Base-by-base conservation (phyloP, 2,113 vertebrate species). In the Microtus richardsoni region DNA sequence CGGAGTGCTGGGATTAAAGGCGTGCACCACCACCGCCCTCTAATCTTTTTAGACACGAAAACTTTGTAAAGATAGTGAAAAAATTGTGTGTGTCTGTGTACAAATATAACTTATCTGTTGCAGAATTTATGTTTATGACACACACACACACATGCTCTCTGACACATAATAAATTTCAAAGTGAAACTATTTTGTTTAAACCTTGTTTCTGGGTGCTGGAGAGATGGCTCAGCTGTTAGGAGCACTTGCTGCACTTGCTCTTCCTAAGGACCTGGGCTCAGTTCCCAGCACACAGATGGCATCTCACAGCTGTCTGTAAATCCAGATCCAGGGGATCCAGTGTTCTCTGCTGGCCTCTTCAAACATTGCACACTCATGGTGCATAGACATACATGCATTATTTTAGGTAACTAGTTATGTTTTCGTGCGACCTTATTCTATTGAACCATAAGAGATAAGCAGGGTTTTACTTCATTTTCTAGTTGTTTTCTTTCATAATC, bases 161-260 rank as follows among this genome's bases (percentile, higher is more conserved):
- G 58, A 58, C 24, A 93, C 39, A 3, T n/a, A 77, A 60, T 41
- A 79, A 0, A 92, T 91, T 96, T 94, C 36, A 17, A 71, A 85
- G 36, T 95, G 77, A 96, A 93, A 92, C 36, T 92, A 41, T 68
- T 89, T 92, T 90, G 60, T 77, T 82, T 90, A 52, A 88, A 60
- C 6, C 4, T 77, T 93, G 39, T 49, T 12, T 66, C 58, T 52
- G 33, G 47, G 33, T 36, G 30, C 33, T 54, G 30, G 77, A 54
- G 22, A 54, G 49, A 36, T 79, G 77, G 11, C 17, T 54, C 49
- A 54, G 52, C 30, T 80, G 8, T 54, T 58, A 58, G 52, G 78
- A 80, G 49, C 33, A 21, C 78, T 52, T 54, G 47, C 30, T 78
- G 33, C 33, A 11, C 78, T 52, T 54, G 47, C 30, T 79, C 47